Evolutionary conservation across 2,888 invertebrate species (phyloP).

Genomic region (Bugula neritina): DNA sequence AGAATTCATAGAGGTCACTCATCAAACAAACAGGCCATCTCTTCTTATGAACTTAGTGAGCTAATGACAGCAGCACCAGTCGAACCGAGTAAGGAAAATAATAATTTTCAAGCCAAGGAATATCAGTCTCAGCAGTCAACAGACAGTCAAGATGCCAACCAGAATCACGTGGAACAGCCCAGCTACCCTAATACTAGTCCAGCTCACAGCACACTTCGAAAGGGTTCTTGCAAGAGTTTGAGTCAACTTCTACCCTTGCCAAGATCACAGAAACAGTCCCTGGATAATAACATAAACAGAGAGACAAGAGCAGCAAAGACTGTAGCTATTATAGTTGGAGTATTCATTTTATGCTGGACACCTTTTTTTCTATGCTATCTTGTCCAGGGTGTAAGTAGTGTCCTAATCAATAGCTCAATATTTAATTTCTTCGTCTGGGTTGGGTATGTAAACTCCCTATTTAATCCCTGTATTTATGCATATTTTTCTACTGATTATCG

Average conservation of each 20-base stretch:
- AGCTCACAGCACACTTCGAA: slow-evolving; percentile 24
- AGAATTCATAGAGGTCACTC: slow-evolving; percentile 68
- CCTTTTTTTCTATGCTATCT: slow-evolving; percentile 94
- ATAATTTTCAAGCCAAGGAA: background rate
- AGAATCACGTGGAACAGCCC: background rate
- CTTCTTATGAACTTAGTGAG: slow-evolving; percentile 3
- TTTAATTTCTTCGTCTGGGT: slow-evolving; percentile 93
- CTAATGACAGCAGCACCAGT: background rate
- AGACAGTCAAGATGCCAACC: background rate
- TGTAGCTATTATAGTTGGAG: slow-evolving; percentile 90
- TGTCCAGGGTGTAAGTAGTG: slow-evolving; percentile 71
- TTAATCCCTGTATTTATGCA: slow-evolving; percentile 91
- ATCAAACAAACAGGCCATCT: background rate
- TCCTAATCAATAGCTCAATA: slow-evolving; percentile 69
- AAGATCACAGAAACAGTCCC: slow-evolving; percentile 4
- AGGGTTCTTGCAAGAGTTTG: slow-evolving; percentile 14
- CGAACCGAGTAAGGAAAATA: background rate
- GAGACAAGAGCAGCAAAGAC: slow-evolving; percentile 96
- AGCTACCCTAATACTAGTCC: background rate
- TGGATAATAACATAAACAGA: slow-evolving; percentile 57
- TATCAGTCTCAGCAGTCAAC: background rate
- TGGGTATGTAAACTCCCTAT: slow-evolving; percentile 92
- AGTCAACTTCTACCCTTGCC: background rate
- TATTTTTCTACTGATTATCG: slow-evolving; percentile 90
- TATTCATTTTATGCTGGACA: slow-evolving; percentile 93